These are phyloP conservation scores for Thysanoteuthis rhombus DNA, from an alignment of 2,888 invertebrate genomes.

Conservation along the genomic window DNA sequence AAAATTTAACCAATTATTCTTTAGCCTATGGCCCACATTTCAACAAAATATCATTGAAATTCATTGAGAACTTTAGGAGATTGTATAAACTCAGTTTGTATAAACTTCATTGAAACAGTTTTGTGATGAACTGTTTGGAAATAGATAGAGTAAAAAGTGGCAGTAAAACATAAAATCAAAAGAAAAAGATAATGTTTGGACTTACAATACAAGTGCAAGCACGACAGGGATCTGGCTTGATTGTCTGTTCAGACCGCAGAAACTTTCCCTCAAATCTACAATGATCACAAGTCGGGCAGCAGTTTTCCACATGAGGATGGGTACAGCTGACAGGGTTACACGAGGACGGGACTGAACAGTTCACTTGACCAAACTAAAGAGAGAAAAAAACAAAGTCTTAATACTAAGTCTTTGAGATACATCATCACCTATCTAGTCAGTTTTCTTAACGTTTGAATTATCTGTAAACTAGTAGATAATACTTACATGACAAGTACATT, in stretches of 20 bases:
- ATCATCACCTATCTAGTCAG: background rate
- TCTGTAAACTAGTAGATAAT: background rate
- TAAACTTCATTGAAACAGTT: too few species aligned
- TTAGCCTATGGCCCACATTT: too few species aligned
- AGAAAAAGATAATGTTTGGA: background rate
- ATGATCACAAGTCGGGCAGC: conserved; percentile 51
- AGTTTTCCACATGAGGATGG: conserved; percentile 46
- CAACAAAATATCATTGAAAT: too few species aligned
- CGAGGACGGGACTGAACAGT: conserved; percentile 38
- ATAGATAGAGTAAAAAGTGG: background rate
- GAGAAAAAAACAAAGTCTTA: background rate
- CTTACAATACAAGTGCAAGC: conserved; percentile 48
- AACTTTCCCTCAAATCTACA: conserved; percentile 46
- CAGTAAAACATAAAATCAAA: background rate
- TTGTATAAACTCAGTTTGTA: too few species aligned
- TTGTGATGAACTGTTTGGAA: background rate
- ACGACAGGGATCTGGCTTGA: conserved; percentile 48
- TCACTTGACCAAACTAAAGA: conserved; percentile 45
- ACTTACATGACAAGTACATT: conserved; percentile 49
- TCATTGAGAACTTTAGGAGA: too few species aligned
- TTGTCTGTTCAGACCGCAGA: conserved; percentile 40
- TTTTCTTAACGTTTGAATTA: too few species aligned
- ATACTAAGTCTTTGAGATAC: background rate
- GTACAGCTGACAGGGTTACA: conserved; percentile 41
- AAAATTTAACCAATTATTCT: too few species aligned